Base-by-base conservation (phyloP, 35 echinoderm and acorn worm genomes). In the Amphiura filiformis region DNA sequence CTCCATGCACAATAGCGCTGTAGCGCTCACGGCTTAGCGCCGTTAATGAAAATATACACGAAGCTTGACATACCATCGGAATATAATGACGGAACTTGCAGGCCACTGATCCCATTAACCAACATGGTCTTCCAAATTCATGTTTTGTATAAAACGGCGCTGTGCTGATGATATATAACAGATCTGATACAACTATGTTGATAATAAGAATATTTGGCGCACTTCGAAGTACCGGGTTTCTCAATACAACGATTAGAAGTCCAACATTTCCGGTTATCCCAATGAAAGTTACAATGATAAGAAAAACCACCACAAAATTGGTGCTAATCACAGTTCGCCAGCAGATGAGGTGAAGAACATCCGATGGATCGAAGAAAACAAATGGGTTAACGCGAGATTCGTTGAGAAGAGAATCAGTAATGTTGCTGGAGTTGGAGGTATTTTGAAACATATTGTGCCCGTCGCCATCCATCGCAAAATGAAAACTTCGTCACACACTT, bases 21-120 rank as follows among this genome's bases (percentile, higher is more conserved):
- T 93, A 93, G 13, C 95, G 91, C 36, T 97, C 95, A 1, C 78
- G 83, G 78, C 95, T 97, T 17, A 93, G 65, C 38, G 95, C 91
- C 31, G 92, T 91, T 13, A 97, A 65, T 0, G 95, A 90, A 40
- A 90, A 97, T 31, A 97, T 88, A 76, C 91, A 93, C 2, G 91
- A 81, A 34, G 88, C 85, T 34, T 90, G 91, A 13, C 83, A 79
- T 13, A 90, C 76, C 17, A 91, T 34, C 32, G 80, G 91, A 38
- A 89, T 36, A 57, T 76, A 83, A 56, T 90, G 83, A 31, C 84
- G 88, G 78, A 97, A 39, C 78, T 97, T 97, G 78, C 95, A 97
- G 18, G 57, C 35, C 23, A 81, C 13, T 28, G 81, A 39, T 1
- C 70, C 14, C 26, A 93, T 82, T 37, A 87, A 84, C 91, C 87